Base-by-base conservation (phyloP, 1,140 invertebrate genomes). In the Eciton burchellii region DNA sequence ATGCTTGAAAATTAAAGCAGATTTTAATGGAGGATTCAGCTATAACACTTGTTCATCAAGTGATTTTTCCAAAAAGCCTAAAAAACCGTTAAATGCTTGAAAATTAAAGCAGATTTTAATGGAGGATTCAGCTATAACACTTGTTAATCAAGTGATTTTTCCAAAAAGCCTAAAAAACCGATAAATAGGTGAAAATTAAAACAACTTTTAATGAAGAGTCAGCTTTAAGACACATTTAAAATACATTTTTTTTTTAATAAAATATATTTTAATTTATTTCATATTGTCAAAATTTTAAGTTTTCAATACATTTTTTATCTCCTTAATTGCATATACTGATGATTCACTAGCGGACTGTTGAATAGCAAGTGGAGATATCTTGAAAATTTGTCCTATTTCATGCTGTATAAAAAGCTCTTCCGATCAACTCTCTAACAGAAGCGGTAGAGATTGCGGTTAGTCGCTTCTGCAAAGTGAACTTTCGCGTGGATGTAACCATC, bases 391-490 rank as follows among this genome's bases (percentile, higher is more conserved):
- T 70, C 3, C 49, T n/a, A 79, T 70, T 70, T 79, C 29, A 35
- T 19, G 19, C 4, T 21, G 19, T 11, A 66, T 19, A 56, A 77
- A 77, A 68, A 68, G 35, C 14, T 19, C 5, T 66, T n/a, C 16
- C 41, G 74, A 43, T 16, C 49, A 35, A 79, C 63, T 79, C 74
- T 70, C 74, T 79, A 79, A 59, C 35, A 52, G 72, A 79, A 70
- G 52, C 29, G 9, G 16, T 24, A 54, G 47, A 26, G 43, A 59
- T 35, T 79, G 63, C 49, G 59, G 74, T 79, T 68, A 63, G 62
- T 52, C 26, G 41, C 49, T 68, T 79, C 49, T 83, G 45, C 63
- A 70, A 52, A 73, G 63, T 79, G 43, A 35, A 83, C 82, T 83
- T 83, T 66, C 73, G 82, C 63, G 74, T 45, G 45, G 82, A 79